Evolutionary conservation across 2,113 vertebrate species (phyloP), one percentile per base, ranked within the genome.

Genomic region (Python bivittatus): DNA sequence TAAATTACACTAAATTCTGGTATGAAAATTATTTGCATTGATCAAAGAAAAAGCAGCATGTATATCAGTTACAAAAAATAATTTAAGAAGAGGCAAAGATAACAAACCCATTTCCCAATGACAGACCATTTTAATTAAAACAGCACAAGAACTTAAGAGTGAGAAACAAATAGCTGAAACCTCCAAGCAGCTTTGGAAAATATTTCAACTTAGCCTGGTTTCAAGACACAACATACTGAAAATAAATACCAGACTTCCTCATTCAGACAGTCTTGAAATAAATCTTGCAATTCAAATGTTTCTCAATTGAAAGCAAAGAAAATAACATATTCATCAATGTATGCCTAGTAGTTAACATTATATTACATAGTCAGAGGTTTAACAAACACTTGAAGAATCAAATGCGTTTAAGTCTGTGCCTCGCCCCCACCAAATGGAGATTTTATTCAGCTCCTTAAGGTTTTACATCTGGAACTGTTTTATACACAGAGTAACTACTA

Each of bases 171-270:
- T 29, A 44, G 11, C 58, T 61, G 29, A 88, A 89, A 29, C 17
- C 44, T 88, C 7, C 88, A 68, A 86, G 12, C 52, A 38, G 22
- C 79, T 83, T 89, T 92, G 22, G 0, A 89, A 89, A 60, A 54
- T 54, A 56, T 92, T 90, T 58, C 79, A 90, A 27, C 2, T 15
- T 29, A 25, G 89, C 48, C 68, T 44, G 33, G 27, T 20, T 92
- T 83, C 20, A 84, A n/a, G 54, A n/a, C 9, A 92, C 33, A 52
- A 25, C 20, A 88, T 84, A 92, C 91, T 56, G 87, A 44, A 89
- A 85, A 64, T 92, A 85, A 89, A 89, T 89, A 58, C 88, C 88
- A 85, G 79, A 56, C 29, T 54, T 53, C 57, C 89, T 85, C 38
- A 44, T 23, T 42, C 54, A 89, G 72, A 53, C 87, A 84, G 54